Evolutionary conservation across 2,888 invertebrate genomes (phyloP).

Genomic region (Epirrhoe tristata): DNA sequence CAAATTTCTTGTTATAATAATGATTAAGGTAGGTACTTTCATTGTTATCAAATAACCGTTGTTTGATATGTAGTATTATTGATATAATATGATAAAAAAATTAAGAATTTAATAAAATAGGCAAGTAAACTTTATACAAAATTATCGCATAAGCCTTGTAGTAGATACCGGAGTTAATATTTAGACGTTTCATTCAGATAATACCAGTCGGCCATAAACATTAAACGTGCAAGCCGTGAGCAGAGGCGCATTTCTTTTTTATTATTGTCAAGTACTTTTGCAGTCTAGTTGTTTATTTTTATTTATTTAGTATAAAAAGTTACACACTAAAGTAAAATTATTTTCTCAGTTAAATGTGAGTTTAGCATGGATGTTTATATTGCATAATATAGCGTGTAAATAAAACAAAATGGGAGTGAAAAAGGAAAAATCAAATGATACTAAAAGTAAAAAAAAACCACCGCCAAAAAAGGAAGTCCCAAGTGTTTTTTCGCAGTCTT

Average conservation of each 20-base stretch:
- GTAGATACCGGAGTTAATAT: slow-evolving; percentile 6
- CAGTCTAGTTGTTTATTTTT: background rate
- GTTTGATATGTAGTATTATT: background rate
- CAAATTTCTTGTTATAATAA: too few relatives aligned
- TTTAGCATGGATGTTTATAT: background rate
- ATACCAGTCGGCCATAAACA: slow-evolving; percentile 39
- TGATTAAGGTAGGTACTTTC: too few relatives aligned
- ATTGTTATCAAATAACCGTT: too few relatives aligned
- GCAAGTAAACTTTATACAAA: slow-evolving; percentile 16
- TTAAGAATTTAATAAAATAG: background rate
- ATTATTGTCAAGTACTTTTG: background rate
- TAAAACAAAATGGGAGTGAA: slow-evolving; percentile 47
- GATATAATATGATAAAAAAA: background rate
- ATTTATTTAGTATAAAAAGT: too few relatives aligned
- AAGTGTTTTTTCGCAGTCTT: slow-evolving; percentile 84
- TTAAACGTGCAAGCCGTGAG: slow-evolving; percentile 36
- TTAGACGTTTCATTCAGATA: slow-evolving; percentile 3
- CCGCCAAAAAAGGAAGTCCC: slow-evolving; percentile 61
- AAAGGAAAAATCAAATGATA: slow-evolving; percentile 45
- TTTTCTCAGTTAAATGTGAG: background rate
- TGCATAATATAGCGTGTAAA: background rate
- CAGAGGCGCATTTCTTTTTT: slow-evolving; percentile 22
- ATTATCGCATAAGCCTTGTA: slow-evolving; percentile 17
- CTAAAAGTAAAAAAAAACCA: slow-evolving; percentile 41
- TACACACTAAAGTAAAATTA: too few relatives aligned